These are phyloP conservation scores for Chaunax sp. DNA, from an alignment of 2,797 vertebrate species.

Conservation along the genomic window DNA sequence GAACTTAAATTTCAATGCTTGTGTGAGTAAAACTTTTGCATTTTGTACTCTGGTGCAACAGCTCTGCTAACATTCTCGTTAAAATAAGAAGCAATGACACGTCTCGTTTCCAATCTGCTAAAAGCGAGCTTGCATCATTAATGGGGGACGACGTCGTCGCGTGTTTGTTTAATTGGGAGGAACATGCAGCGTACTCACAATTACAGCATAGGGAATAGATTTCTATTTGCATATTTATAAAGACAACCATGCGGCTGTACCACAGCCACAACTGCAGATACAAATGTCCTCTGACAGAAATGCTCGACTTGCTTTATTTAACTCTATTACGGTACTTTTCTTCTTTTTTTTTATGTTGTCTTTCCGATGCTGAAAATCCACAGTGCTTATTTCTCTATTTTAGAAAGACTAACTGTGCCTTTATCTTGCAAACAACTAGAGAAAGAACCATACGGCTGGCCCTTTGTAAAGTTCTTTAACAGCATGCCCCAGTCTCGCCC, in stretches of 20 bases:
- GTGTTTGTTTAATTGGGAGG: conserved; percentile 40
- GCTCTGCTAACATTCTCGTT: neutral
- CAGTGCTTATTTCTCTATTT: conserved; percentile 3
- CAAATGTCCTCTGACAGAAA: conserved; percentile 16
- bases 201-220: conserved; percentile 35
- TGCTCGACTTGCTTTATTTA: neutral
- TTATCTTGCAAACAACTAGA: conserved; percentile 15
- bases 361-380: neutral
- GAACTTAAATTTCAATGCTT: neutral
- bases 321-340: neutral
- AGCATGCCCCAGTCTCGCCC: too few relatives aligned
- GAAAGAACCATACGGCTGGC: neutral
- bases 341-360: neutral
- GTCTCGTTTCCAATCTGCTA: conserved; percentile 8
- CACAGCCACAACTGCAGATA: conserved; percentile 15
- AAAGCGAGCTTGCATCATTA: conserved; percentile 24
- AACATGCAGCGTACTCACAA: conserved; percentile 30
- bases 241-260: conserved; percentile 32
- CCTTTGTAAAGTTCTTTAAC: too few relatives aligned
- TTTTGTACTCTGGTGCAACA: neutral
- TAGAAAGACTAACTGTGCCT: conserved; percentile 13
- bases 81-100: neutral
- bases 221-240: conserved; percentile 47
- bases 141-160: conserved; percentile 21
- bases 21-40: neutral